Percentiles rank a stretch among this genome's conserved stretches.
phyloP scores from a whole-genome alignment of 2,113 vertebrate species.

The Halcyon malimbica region DNA sequence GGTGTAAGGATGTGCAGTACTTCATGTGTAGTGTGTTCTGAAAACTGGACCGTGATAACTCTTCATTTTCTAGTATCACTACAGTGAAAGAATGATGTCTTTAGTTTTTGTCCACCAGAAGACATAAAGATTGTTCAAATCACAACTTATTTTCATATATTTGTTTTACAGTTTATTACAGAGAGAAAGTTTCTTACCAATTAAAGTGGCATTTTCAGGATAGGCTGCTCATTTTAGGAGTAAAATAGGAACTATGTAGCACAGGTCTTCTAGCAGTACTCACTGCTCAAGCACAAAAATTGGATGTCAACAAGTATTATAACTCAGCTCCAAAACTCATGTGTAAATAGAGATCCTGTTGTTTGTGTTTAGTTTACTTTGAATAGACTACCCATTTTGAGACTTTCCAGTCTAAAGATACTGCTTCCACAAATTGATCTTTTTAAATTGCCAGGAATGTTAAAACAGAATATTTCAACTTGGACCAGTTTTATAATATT shows the following conservation, averaged over 20 bases:
- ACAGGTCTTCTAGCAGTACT: not conserved
- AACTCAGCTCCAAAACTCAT: not conserved
- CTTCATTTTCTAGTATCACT: not conserved
- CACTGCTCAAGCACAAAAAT: not conserved
- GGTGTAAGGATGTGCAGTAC: not conserved
- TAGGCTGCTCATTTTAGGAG: not conserved
- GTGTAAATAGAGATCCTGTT: fast-evolving
- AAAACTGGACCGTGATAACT: not conserved
- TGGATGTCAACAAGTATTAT: not conserved
- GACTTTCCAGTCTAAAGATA: not conserved
- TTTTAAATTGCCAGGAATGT: not conserved
- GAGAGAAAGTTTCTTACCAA: not conserved
- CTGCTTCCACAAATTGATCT: not conserved
- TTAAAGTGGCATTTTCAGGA: not conserved
- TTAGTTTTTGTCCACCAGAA: not conserved
- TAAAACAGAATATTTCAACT: not conserved
- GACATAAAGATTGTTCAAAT: not conserved
- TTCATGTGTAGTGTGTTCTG: not conserved
- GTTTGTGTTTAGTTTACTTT: not conserved
- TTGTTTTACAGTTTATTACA: not conserved
- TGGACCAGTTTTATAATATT: not conserved
- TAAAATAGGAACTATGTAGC: not conserved
- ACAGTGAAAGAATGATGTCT: not conserved
- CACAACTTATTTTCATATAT: not conserved
- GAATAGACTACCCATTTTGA: not conserved